Conservation (phyloP, 1,140 invertebrate species). For the Archivesica marissinica region DNA sequence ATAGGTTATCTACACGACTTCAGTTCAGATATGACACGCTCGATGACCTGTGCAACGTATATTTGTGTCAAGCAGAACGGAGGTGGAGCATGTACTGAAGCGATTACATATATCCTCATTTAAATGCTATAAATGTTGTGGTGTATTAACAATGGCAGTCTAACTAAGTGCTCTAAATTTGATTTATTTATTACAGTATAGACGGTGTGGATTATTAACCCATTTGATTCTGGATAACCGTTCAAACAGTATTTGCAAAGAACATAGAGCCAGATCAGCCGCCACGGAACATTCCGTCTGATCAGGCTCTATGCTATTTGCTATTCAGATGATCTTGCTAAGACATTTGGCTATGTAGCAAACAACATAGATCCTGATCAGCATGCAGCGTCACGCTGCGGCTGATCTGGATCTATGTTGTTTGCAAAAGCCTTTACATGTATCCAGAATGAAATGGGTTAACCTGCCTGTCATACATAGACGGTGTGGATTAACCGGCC, state of each 20-base stretch:
- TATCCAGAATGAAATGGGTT: too few relatives aligned
- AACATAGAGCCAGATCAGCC: not conserved
- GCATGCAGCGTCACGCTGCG: too few relatives aligned
- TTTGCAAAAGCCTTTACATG: too few relatives aligned
- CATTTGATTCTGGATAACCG: not conserved
- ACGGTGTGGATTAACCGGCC: too few relatives aligned
- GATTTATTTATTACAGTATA: not conserved
- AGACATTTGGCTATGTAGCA: too few relatives aligned
- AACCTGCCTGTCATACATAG: too few relatives aligned
- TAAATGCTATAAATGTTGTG: not conserved
- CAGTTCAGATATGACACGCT: constrained; percentile 17
- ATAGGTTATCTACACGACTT: constrained; percentile 10
- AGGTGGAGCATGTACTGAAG: constrained; percentile 30
- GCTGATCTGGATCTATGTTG: too few relatives aligned
- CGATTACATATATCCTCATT: constrained; percentile 1
- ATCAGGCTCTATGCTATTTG: too few relatives aligned
- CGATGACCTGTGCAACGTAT: constrained; percentile 26
- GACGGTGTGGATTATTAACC: not conserved
- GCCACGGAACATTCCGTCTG: too few relatives aligned
- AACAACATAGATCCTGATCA: too few relatives aligned
- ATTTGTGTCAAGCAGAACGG: constrained; percentile 24
- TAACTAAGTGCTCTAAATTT: not conserved
- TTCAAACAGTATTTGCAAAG: not conserved
- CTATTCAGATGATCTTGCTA: too few relatives aligned
- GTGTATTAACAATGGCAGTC: not conserved